Percentiles rank a stretch among this genome's conserved stretches.
Evolutionary conservation across 2,888 invertebrate species (phyloP).

Genomic region (Cryptosula pallasiana): DNA sequence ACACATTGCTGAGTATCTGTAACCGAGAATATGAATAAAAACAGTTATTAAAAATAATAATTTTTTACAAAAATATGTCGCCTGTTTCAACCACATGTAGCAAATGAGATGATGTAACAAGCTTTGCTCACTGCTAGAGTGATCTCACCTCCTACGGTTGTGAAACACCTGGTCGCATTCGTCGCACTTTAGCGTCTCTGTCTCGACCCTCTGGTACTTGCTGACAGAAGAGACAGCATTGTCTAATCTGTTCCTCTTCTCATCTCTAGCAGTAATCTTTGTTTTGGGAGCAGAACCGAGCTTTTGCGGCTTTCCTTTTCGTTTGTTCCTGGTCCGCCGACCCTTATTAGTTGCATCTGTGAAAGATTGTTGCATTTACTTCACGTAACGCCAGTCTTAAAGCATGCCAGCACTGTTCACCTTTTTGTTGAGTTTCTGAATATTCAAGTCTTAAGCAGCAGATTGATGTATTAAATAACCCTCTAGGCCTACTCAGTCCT

Average conservation of each 20-base stretch:
- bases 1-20: too few species aligned
- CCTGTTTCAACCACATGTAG: not conserved
- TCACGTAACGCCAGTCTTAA: too few species aligned
- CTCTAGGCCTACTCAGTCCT: too few species aligned
- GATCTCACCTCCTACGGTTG: constrained; percentile 54
- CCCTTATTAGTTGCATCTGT: not conserved
- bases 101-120: too few species aligned
- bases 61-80: not conserved
- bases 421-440: too few species aligned
- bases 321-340: constrained; percentile 20
- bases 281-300: constrained; percentile 8
- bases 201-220: not conserved
- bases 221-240: not conserved
- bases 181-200: not conserved
- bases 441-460: too few species aligned
- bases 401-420: too few species aligned
- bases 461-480: too few species aligned
- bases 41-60: too few species aligned
- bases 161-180: constrained; percentile 28
- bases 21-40: too few species aligned
- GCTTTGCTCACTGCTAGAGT: not conserved
- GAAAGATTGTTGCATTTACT: too few species aligned
- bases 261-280: not conserved
- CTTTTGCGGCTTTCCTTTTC: constrained; percentile 23
- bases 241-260: not conserved